Percentiles rank a stretch among this genome's conserved stretches.
phyloP scores from a whole-genome alignment of 2,797 vertebrate species.

The Trematomus bernacchii region DNA sequence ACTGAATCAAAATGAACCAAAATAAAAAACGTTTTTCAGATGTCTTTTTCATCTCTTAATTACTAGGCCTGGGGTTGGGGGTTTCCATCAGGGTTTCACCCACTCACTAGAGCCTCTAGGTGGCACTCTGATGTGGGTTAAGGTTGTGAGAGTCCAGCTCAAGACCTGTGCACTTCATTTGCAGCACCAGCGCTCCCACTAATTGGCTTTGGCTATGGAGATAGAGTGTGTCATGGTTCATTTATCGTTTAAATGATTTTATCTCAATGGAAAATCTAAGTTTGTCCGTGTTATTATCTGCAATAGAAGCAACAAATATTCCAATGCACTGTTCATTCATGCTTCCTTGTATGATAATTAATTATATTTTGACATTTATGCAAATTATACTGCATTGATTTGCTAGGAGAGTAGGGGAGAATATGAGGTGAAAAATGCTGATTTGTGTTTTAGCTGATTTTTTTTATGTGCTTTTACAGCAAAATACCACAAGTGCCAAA shows the following conservation, averaged over 20 bases:
- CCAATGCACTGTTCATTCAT: background rate
- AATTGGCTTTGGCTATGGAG: conserved; percentile 32
- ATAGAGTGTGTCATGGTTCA: conserved; percentile 21
- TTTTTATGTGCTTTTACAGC: conserved; percentile 41
- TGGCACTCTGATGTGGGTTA: conserved; percentile 39
- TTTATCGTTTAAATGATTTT: conserved; percentile 27
- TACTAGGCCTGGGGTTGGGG: background rate
- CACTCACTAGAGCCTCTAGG: conserved; percentile 41
- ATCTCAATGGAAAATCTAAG: conserved; percentile 31
- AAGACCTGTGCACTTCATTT: conserved; percentile 26
- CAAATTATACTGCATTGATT: conserved; percentile 9
- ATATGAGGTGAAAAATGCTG: conserved; percentile 36
- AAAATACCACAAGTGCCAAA: conserved; percentile 42
- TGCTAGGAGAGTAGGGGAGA: background rate
- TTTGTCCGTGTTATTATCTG: conserved; percentile 7
- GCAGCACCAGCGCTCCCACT: conserved; percentile 13
- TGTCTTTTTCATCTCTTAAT: background rate
- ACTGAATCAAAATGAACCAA: background rate
- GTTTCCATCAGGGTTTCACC: background rate
- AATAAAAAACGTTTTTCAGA: background rate
- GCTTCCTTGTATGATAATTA: background rate
- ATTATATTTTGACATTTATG: background rate
- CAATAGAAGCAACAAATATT: background rate
- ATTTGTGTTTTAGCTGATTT: conserved; percentile 41
- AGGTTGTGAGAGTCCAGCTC: background rate